Evolutionary conservation across 2,113 vertebrate genomes (phyloP).

Genomic region (Polyodon spathula): DNA sequence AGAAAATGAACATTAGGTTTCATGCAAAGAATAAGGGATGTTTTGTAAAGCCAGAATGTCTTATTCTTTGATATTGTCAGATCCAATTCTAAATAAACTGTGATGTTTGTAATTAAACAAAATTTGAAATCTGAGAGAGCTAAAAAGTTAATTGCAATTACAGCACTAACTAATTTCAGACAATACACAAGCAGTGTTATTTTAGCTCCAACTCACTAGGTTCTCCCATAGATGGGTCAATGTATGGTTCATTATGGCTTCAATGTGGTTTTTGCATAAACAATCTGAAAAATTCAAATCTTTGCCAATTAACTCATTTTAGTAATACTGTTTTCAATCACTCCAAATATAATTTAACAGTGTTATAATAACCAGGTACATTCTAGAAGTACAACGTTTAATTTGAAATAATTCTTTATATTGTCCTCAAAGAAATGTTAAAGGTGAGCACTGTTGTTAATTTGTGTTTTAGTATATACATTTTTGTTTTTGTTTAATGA

Average conservation of each 20-base stretch:
- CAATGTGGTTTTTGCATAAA: neutral
- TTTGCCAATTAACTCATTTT: too few relatives aligned
- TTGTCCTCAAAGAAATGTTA: too few relatives aligned
- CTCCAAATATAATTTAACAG: too few relatives aligned
- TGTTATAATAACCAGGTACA: too few relatives aligned
- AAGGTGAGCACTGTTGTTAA: too few relatives aligned
- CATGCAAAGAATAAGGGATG: neutral
- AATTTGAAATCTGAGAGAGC: neutral
- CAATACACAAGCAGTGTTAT: neutral
- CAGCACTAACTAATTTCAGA: neutral
- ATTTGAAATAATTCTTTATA: too few relatives aligned
- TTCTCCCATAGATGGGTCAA: neutral
- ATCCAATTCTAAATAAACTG: slow-evolving; percentile 1
- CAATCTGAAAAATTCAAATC: neutral
- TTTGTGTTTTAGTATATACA: too few relatives aligned
- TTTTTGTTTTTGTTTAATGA: too few relatives aligned
- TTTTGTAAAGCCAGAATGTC: neutral
- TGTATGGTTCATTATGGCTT: neutral
- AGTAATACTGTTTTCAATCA: too few relatives aligned
- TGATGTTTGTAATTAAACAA: neutral
- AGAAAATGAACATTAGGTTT: neutral
- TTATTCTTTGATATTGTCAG: neutral
- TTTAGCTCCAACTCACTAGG: neutral
- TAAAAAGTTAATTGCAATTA: neutral
- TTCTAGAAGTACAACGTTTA: too few relatives aligned